Evolutionary conservation across 92 coral and sea anemone species (phyloP).

Genomic region (Muricea muricata): DNA sequence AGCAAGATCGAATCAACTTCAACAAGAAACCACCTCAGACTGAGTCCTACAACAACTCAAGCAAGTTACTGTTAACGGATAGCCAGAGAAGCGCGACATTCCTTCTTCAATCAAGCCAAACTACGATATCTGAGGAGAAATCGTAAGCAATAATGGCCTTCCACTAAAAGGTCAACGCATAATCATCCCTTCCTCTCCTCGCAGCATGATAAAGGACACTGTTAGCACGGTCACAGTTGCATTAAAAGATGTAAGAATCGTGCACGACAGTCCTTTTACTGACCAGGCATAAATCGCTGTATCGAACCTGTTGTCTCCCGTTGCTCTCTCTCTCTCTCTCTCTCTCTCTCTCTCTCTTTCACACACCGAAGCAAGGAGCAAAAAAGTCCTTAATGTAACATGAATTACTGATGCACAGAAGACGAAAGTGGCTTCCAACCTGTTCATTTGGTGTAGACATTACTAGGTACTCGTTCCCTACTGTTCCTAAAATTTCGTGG

Average conservation of each 20-base stretch:
- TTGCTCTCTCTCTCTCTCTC: too few relatives aligned
- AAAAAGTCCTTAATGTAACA: not conserved
- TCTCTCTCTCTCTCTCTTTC: not conserved
- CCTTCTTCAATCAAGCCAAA: not conserved
- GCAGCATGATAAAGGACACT: not conserved
- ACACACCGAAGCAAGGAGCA: not conserved
- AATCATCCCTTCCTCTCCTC: not conserved
- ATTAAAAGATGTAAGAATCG: not conserved
- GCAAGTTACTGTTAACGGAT: slow-evolving; percentile 27
- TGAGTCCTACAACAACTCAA: slow-evolving; percentile 29
- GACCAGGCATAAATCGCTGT: not conserved
- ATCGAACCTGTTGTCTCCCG: too few relatives aligned
- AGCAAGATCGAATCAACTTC: not conserved
- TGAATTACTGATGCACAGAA: not conserved
- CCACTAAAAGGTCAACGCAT: not conserved
- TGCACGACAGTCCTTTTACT: not conserved
- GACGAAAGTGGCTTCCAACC: not conserved
- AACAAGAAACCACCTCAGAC: slow-evolving; percentile 30
- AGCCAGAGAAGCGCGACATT: slow-evolving; percentile 28
- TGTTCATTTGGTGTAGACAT: not conserved
- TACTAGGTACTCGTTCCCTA: not conserved
- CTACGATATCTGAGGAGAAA: not conserved
- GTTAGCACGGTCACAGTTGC: not conserved
- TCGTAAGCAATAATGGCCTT: not conserved
- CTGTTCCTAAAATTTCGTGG: not conserved